Percentiles rank a stretch among this genome's conserved stretches.
Evolutionary conservation across 2,888 invertebrate species (phyloP).

Genomic region (Apamea monoglypha): DNA sequence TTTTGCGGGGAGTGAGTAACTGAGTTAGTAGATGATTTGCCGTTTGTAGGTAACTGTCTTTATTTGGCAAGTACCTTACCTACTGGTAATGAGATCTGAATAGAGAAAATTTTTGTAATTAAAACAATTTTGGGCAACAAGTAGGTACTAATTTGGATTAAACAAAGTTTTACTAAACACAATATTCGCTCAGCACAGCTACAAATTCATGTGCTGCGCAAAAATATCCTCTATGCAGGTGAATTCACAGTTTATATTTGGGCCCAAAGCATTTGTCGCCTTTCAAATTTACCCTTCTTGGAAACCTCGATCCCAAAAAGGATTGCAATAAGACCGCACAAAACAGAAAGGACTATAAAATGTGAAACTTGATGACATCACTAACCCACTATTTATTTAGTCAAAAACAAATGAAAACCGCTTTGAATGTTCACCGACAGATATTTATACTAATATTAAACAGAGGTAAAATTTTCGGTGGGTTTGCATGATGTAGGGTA

Average conservation of each 20-base stretch:
- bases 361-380: constrained; percentile 51
- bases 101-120: background rate
- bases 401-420: constrained; percentile 32
- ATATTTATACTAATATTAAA: background rate
- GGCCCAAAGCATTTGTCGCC: background rate
- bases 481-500: no score
- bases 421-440: constrained; percentile 11
- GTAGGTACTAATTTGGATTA: background rate
- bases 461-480: no score
- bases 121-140: background rate
- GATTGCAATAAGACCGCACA: constrained; percentile 13
- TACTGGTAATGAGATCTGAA: background rate
- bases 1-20: constrained; percentile 20
- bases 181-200: background rate
- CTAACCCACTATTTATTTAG: constrained; percentile 28
- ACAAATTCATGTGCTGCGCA: background rate
- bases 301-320: constrained; percentile 30
- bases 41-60: background rate
- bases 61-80: background rate
- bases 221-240: background rate
- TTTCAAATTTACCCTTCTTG: background rate
- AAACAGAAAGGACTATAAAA: constrained; percentile 35
- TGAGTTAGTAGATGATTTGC: background rate
- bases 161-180: background rate
- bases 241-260: background rate